Conservation (phyloP, 2,888 invertebrate species). For the Lycophotia porphyrea region DNA sequence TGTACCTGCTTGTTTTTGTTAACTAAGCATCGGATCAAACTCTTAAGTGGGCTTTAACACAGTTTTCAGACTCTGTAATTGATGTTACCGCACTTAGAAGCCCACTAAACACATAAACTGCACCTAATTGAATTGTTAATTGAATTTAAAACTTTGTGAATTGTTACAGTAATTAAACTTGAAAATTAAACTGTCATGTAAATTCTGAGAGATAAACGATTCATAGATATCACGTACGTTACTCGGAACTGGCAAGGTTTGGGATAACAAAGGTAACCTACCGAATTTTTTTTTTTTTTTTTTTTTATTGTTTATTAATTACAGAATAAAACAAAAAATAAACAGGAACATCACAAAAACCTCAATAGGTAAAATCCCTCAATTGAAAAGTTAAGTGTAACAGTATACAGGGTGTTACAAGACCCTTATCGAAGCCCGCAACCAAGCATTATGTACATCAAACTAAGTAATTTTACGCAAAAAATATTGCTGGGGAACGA, state of each 20-base stretch:
- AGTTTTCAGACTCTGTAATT: slow-evolving; percentile 21
- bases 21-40: too few relatives aligned
- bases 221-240: slow-evolving; percentile 17
- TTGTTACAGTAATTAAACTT: slow-evolving; percentile 46
- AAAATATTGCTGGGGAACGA: too few relatives aligned
- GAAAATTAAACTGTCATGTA: slow-evolving; percentile 48
- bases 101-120: slow-evolving; percentile 22
- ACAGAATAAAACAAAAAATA: too few relatives aligned
- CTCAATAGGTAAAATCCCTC: too few relatives aligned
- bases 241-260: slow-evolving; percentile 22
- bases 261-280: background rate
- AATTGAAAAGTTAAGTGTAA: slow-evolving; percentile 3
- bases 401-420: too few relatives aligned
- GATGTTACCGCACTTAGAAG: slow-evolving; percentile 20
- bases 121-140: slow-evolving; percentile 29
- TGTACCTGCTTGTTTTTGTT: too few relatives aligned
- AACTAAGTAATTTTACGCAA: too few relatives aligned
- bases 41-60: background rate
- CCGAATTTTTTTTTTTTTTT: too few relatives aligned
- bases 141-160: slow-evolving; percentile 47
- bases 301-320: too few relatives aligned
- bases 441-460: too few relatives aligned
- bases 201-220: slow-evolving; percentile 29
- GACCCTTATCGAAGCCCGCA: too few relatives aligned
- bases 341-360: too few relatives aligned